A percentile compares a stretch with the other conserved stretches of the same genome.
Conservation (phyloP, 2,113 vertebrate genomes). For the Poeciliopsis occidentalis region DNA sequence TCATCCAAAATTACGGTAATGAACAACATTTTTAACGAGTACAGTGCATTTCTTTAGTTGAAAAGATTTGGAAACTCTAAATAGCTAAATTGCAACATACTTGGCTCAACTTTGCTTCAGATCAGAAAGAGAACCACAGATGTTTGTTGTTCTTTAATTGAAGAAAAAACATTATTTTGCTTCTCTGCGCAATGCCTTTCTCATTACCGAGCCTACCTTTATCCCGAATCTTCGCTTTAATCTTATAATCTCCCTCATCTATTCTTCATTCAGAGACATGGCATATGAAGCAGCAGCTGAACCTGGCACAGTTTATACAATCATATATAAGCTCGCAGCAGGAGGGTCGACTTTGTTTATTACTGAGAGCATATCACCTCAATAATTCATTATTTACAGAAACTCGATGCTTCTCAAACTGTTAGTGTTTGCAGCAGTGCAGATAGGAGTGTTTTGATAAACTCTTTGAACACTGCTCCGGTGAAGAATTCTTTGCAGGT, state of each 20-base stretch:
- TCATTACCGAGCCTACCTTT: conserved; percentile 6
- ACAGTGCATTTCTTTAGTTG: not conserved
- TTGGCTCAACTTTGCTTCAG: not conserved
- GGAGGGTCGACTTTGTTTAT: conserved; percentile 45
- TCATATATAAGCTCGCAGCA: conserved; percentile 50
- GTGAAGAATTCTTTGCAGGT: conserved; percentile 22
- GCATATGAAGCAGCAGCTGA: conserved; percentile 42
- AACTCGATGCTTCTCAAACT: conserved; percentile 36
- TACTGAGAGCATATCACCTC: conserved; percentile 31
- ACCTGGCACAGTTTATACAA: conserved; percentile 37
- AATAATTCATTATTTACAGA: conserved; percentile 54
- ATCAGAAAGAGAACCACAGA: not conserved
- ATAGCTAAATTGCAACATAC: not conserved
- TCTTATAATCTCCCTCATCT: conserved; percentile 11
- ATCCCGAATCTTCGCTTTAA: conserved; percentile 1
- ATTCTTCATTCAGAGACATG: conserved; percentile 15
- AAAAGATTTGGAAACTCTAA: not conserved
- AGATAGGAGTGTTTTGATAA: conserved; percentile 27
- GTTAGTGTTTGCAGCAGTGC: conserved; percentile 28
- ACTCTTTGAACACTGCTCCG: conserved; percentile 42
- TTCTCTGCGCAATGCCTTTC: not conserved
- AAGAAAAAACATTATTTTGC: not conserved
- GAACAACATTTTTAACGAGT: not conserved
- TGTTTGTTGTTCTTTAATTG: not conserved
- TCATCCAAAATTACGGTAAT: not conserved